Evolutionary conservation across 2,888 invertebrate species (phyloP).

Genomic region (Lissocephala sabroskyi): DNA sequence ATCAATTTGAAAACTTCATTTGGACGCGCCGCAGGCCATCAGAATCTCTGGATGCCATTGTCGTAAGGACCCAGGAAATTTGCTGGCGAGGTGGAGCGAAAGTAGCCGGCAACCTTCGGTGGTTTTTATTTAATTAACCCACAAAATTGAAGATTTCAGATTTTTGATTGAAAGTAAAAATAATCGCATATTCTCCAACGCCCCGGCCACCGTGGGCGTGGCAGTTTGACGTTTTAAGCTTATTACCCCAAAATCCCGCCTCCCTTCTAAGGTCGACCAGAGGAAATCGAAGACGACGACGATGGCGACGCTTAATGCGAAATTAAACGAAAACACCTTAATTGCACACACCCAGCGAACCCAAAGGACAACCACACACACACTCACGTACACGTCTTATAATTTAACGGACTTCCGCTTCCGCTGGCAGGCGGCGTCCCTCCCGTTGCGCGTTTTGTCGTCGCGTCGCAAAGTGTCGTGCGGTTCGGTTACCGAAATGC

Average conservation of each 20-base stretch:
- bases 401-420: slow-evolving; percentile 26
- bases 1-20: no score
- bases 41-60: no score
- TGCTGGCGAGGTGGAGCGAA: no score
- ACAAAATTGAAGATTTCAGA: no score
- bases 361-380: slow-evolving; percentile 6
- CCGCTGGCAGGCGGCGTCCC: background rate
- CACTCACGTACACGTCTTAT: slow-evolving; percentile 4
- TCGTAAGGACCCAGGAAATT: no score
- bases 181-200: no score
- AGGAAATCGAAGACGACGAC: no score
- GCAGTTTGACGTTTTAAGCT: slow-evolving; percentile 6
- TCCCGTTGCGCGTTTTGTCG: slow-evolving; percentile 6
- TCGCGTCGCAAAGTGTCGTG: slow-evolving; percentile 23
- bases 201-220: no score
- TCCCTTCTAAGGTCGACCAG: slow-evolving; percentile 23
- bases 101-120: no score
- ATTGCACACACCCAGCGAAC: slow-evolving; percentile 13
- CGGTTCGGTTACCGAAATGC: slow-evolving; percentile 47
- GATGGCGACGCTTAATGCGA: slow-evolving; percentile 24
- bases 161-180: no score
- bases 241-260: slow-evolving; percentile 9
- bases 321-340: slow-evolving; percentile 32
- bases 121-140: no score
- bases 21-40: no score